Base-by-base conservation (phyloP, 2,888 invertebrate species). In the Aelia acuminata region DNA sequence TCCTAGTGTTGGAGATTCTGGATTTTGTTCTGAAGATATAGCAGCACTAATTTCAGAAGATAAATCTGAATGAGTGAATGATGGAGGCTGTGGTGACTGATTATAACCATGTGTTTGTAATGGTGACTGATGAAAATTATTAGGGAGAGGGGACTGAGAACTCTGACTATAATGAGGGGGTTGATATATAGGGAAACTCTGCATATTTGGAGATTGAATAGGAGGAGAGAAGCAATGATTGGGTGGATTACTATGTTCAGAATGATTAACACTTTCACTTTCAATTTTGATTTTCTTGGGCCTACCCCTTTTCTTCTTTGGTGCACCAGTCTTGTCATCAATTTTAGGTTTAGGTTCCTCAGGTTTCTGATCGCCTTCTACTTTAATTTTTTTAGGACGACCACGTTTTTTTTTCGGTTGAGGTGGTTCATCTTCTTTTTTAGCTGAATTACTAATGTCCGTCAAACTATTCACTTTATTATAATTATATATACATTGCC, bases 231-330 rank as follows among this genome's bases (percentile, higher is more conserved):
- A 93, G 91, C 93, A 93, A 91, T 93, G 93, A 90, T 92, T 92
- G 90, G 93, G 92, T 91, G 93, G 92, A 91, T 92, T 92, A 93
- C 91, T 91, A 48, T 91, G 91, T 63, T 91, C 91, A 63, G 91
- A 90, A 43, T 90, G 88, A 63, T 87, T 88, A 15, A 89, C 84
- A 53, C 89, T 89, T 75, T 88, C 88, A 85, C 89, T 88, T 84
- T 91, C 90, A 8, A 90, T 90, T 90, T 96, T 94, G 31, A 97
- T 95, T 93, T 97, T 97, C 93, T 97, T 97, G 90, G 97, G 97
- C 90, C 97, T 94, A 26, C 97, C 97, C 47, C 97, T 93, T 92
- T 97, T 97, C 93, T 97, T 97, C 93, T 97, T 97, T 90, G 96
- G 95, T 90, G 96, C 95, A 57, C 90, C 90, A 70, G 89, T 90